Percentiles rank a stretch among this genome's conserved stretches.
phyloP scores from a whole-genome alignment of 1,140 invertebrate genomes.

The Choristoneura fumiferana region DNA sequence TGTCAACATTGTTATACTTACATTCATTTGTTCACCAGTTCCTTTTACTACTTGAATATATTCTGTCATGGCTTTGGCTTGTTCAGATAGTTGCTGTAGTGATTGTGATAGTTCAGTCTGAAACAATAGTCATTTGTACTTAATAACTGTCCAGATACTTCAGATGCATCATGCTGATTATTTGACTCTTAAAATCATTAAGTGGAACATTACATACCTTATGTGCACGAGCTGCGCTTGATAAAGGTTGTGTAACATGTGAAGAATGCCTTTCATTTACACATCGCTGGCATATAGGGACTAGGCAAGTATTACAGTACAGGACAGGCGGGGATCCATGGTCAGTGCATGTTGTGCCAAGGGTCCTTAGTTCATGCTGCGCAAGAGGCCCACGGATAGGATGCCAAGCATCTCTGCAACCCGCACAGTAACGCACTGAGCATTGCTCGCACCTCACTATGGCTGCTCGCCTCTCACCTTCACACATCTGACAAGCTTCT shows the following conservation, averaged over 20 bases:
- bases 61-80: slow-evolving; percentile 97
- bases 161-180: not conserved
- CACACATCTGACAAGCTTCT: slow-evolving; percentile 97
- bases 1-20: slow-evolving; percentile 39
- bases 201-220: slow-evolving; percentile 83
- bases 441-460: slow-evolving; percentile 97
- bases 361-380: slow-evolving; percentile 89
- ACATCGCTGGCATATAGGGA: slow-evolving; percentile 92
- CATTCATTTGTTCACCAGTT: slow-evolving; percentile 89
- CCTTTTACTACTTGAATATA: slow-evolving; percentile 98
- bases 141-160: too few relatives aligned
- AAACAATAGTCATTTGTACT: slow-evolving; percentile 56
- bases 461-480: slow-evolving; percentile 89
- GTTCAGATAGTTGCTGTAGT: slow-evolving; percentile 97
- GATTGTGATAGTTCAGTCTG: slow-evolving; percentile 99
- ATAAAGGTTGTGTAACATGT: slow-evolving; percentile 93
- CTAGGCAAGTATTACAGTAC: slow-evolving; percentile 94
- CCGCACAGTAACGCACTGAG: slow-evolving; percentile 96
- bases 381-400: slow-evolving; percentile 94
- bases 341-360: slow-evolving; percentile 85
- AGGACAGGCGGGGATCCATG: slow-evolving; percentile 91
- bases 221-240: slow-evolving; percentile 94
- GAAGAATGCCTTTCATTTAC: slow-evolving; percentile 91
- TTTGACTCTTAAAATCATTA: not conserved
- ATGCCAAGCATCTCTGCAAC: slow-evolving; percentile 95